Evolutionary conservation across 2,888 invertebrate genomes (phyloP), one percentile per base, ranked within the genome.

Genomic region (Listrodromus nycthemerus): DNA sequence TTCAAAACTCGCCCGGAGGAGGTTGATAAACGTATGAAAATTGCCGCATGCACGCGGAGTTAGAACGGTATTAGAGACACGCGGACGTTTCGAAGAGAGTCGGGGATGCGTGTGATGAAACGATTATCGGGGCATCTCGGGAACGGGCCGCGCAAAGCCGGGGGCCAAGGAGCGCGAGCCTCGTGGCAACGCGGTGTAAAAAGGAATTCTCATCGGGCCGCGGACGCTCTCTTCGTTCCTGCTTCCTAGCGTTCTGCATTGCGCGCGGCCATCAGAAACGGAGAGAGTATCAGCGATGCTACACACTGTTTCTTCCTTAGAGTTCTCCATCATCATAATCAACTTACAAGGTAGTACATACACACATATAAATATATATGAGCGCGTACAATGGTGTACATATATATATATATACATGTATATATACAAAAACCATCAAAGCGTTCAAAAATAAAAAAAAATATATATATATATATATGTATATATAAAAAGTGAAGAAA

Each of bases 271-370:
- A 74, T 69, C 65, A 70, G 69, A 50, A 50, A 61, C 30, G 50
- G 65, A 63, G 73, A 71, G 48, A 63, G 45, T 75, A 85, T 80
- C 81, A 82, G 77, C 55, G 55, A 24, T 21, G 24, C 13, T 55
- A 24, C 19, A 55, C 85, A 80, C 70, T 79, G 79, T 74, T 83
- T 79, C 70, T 82, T 85, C 85, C 41, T 75, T 79, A 63, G 69
- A 65, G 61, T 81, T 77, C 83, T 88, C 83, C 74, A 87, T 86
- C 87, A 85, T 85, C 82, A 82, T 87, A 87, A 89, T 88, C 86
- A 88, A 83, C 82, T 85, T 83, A 80, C 83, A 80, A 74, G 50
- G 52, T 50, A 30, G 5, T 33, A 55, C 13, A 55, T 55, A 10
- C 55, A 41, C 4, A 55, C 41, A 16, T 16, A 2, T 41, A 13